phyloP scores from a whole-genome alignment of 2,888 invertebrate genomes.

The Ceraclea dissimilis region DNA sequence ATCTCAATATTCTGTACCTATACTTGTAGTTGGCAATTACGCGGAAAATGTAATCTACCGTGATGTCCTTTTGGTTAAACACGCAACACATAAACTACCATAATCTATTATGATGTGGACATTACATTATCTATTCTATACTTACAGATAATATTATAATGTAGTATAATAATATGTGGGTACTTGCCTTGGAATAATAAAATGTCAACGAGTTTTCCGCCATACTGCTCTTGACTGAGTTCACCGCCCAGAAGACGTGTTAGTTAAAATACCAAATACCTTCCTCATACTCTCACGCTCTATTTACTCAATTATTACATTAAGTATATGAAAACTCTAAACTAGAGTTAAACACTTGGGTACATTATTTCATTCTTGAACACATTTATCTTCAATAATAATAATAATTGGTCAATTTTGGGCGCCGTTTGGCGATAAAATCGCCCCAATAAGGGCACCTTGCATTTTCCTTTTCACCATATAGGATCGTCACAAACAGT shows the following conservation, averaged over 20 bases:
- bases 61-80: not conserved
- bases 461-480: too few species aligned
- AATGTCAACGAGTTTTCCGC: conserved; percentile 12
- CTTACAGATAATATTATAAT: too few species aligned
- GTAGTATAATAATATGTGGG: too few species aligned
- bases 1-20: not conserved
- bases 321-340: too few species aligned
- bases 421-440: too few species aligned
- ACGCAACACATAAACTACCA: not conserved
- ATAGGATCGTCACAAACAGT: too few species aligned
- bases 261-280: not conserved
- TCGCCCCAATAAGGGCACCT: too few species aligned
- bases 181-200: not conserved
- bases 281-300: not conserved
- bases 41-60: not conserved
- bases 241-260: not conserved
- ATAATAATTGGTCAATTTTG: too few species aligned
- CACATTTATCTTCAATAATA: too few species aligned
- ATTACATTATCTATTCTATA: too few species aligned
- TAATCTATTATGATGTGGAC: not conserved
- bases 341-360: too few species aligned
- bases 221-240: not conserved
- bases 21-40: not conserved
- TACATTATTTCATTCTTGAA: too few species aligned
- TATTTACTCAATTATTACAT: not conserved